A percentile compares a stretch with the other conserved stretches of the same genome.
Conservation (phyloP, 2,797 vertebrate species). For the Spondyliosoma cantharus region DNA sequence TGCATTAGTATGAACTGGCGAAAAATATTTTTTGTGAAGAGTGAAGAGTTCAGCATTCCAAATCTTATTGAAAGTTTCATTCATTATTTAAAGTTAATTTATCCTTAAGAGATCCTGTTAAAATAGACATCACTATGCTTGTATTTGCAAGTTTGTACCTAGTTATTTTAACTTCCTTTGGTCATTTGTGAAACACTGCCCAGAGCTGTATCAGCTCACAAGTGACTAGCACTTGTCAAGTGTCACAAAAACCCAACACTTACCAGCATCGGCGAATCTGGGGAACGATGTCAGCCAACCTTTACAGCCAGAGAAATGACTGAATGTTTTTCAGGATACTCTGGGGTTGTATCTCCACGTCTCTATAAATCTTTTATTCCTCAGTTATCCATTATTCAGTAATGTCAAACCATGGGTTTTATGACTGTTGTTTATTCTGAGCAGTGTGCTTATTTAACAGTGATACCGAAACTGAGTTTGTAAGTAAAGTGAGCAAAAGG, state of each 20-base stretch:
- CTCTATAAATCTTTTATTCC: too few relatives aligned
- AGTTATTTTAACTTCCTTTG: conserved; percentile 10
- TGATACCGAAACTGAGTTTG: not conserved
- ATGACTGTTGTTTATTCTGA: not conserved
- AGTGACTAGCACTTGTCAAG: conserved; percentile 12
- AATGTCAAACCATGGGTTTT: not conserved
- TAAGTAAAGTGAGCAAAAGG: not conserved
- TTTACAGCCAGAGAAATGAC: not conserved
- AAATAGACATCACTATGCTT: not conserved
- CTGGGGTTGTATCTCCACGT: not conserved
- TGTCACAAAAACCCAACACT: conserved; percentile 5
- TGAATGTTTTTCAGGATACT: not conserved
- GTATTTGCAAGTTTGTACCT: conserved; percentile 13
- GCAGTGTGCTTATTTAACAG: not conserved
- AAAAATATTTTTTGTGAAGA: not conserved
- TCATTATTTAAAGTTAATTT: too few relatives aligned
- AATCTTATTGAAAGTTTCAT: too few relatives aligned
- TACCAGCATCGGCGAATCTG: not conserved
- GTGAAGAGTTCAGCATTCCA: too few relatives aligned
- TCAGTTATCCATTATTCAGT: not conserved
- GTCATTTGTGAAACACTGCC: not conserved
- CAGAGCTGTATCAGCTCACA: not conserved
- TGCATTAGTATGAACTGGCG: not conserved
- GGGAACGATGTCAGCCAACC: not conserved
- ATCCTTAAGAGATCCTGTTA: not conserved